Evolutionary conservation across 2,113 vertebrate species (phyloP), one percentile per base, ranked within the genome.

Genomic region (Aythya baeri): DNA sequence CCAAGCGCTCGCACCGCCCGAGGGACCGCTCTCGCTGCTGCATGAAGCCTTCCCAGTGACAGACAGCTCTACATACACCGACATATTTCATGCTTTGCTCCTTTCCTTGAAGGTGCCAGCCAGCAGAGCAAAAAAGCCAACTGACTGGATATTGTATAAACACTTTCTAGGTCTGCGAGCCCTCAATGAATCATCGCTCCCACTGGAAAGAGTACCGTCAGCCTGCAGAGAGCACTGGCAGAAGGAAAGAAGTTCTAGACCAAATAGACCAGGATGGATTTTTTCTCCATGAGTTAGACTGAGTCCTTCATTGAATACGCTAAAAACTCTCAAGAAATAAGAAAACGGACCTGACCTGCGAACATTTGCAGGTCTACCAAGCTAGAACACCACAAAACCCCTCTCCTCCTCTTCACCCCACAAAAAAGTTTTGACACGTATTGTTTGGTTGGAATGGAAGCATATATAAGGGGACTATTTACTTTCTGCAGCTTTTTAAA

Each of bases 141-240:
- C 36, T 65, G 23, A 57, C 54, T 11, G 12, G 25, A 46, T 59
- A 25, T 5, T 26, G 58, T 46, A 49, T 31, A 52, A 49, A 62
- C 1, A 55, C 20, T 89, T 62, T 76, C 50, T 11, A 54, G n/a
- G 32, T 58, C 25, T 38, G 0, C 4, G 65, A 77, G 46, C 46
- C 68, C 41, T 93, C 72, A 77, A 3, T 66, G 89, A 96, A 88
- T 94, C 94, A 93, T 31, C 62, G 73, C 55, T 92, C 44, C 72
- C 62, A 43, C 55, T 57, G 71, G 84, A 62, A 92, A 92, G 59
- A 76, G 55, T 32, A 41, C 61, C 57, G 65, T 86, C 61, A 75
- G 83, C 31, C 62, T 63, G 29, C 61, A 71, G 41, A 26, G 58
- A 83, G 79, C 38, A 46, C 9, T 4, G 36, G 83, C 86, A 96